phyloP scores from a whole-genome alignment of 2,888 invertebrate species.

The Ennomos erosarius region DNA sequence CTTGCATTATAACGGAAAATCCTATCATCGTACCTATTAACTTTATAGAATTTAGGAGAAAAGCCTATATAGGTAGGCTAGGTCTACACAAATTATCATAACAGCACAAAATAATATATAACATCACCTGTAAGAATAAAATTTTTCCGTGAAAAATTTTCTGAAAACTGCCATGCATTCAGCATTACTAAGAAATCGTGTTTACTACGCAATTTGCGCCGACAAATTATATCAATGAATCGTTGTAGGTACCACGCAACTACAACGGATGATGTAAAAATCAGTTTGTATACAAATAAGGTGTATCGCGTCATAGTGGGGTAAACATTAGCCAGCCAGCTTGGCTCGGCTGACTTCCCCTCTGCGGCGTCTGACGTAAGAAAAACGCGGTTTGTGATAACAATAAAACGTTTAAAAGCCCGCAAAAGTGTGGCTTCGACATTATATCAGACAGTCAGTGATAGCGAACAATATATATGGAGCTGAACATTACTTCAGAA shows the following conservation, averaged over 20 bases:
- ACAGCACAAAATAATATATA: too few species aligned
- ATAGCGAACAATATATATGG: conserved; percentile 23
- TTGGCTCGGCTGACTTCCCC: conserved; percentile 40
- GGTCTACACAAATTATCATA: too few species aligned
- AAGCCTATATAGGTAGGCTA: too few species aligned
- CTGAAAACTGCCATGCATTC: background rate
- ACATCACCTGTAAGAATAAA: too few species aligned
- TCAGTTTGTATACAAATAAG: conserved; percentile 8
- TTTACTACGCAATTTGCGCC: conserved; percentile 10
- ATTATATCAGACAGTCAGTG: conserved; percentile 40
- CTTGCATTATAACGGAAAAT: too few species aligned
- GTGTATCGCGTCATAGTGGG: conserved; percentile 29
- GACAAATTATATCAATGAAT: conserved; percentile 19
- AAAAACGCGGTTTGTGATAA: conserved; percentile 49
- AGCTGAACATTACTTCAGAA: background rate
- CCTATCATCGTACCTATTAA: too few species aligned
- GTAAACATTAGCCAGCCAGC: conserved; percentile 48
- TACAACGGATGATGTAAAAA: conserved; percentile 14
- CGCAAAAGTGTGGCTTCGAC: conserved; percentile 25
- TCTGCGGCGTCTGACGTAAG: conserved; percentile 48
- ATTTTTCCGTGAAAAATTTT: conserved; percentile 2
- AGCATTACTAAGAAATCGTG: conserved; percentile 23
- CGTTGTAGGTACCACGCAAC: conserved; percentile 13
- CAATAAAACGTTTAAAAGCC: conserved; percentile 58
- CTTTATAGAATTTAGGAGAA: too few species aligned